These are phyloP conservation scores for Pseudopleuronectes americanus DNA, from an alignment of 2,797 vertebrate genomes.

Conservation along the genomic window DNA sequence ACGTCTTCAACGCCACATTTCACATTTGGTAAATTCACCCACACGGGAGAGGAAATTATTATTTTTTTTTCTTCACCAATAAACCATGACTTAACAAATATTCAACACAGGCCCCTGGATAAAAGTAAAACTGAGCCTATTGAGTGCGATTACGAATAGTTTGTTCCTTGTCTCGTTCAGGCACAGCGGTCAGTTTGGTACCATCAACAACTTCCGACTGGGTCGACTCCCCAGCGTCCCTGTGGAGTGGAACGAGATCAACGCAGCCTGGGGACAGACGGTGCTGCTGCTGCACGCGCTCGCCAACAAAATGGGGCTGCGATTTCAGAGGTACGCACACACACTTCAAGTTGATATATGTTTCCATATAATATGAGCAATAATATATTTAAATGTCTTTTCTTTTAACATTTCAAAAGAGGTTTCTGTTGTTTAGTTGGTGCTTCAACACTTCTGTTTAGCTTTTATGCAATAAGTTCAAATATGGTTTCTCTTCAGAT, in stretches of 20 bases:
- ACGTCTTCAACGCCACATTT: conserved; percentile 97
- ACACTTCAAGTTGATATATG: neutral
- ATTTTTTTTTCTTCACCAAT: neutral
- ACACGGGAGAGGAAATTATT: neutral
- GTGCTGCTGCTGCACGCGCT: conserved; percentile 96
- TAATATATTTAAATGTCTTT: too few species aligned
- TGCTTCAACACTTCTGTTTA: neutral
- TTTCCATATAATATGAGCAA: too few species aligned
- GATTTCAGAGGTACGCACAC: conserved; percentile 90
- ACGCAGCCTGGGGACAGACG: conserved; percentile 98
- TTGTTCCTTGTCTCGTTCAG: conserved; percentile 70
- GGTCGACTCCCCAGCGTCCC: conserved; percentile 97
- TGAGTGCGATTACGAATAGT: conserved; percentile 6
- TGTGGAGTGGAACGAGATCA: conserved; percentile 99
- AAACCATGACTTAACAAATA: neutral
- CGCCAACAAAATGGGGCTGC: conserved; percentile 98
- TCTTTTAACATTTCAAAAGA: too few species aligned
- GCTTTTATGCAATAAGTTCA: neutral
- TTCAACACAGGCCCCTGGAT: neutral
- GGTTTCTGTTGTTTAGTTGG: neutral
- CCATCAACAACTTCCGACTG: conserved; percentile 98
- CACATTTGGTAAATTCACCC: conserved; percentile 92
- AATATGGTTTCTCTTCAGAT: conserved; percentile 81
- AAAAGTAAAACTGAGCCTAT: neutral
- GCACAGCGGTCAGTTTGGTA: conserved; percentile 99